Percentiles rank a stretch among this genome's conserved stretches.
These are phyloP conservation scores for Recurvirostra avosetta DNA, from an alignment of 2,113 vertebrate genomes.

Conservation along the genomic window DNA sequence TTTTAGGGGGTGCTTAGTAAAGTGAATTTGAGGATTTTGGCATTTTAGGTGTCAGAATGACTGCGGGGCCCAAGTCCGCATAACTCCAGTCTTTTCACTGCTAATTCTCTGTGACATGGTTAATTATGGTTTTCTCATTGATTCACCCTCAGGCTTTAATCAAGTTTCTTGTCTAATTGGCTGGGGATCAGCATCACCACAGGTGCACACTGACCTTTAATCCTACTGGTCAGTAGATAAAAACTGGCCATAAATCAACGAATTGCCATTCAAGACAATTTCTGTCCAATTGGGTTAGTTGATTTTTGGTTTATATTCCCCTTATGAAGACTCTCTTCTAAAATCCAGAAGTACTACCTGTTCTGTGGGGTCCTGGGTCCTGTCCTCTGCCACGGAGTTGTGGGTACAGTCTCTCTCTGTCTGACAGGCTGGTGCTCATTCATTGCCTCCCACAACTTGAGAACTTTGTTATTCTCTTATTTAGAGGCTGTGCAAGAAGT, in stretches of 20 bases:
- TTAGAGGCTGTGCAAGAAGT: constrained; percentile 28
- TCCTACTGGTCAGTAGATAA: constrained; percentile 1
- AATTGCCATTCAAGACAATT: background rate
- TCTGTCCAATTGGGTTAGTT: constrained; percentile 6
- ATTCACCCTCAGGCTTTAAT: constrained; percentile 48
- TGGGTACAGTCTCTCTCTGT: background rate
- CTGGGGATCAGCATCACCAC: background rate
- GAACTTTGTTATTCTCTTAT: constrained; percentile 13
- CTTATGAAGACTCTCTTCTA: background rate
- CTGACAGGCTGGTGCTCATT: background rate
- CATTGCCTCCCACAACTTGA: background rate
- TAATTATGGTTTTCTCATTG: constrained; percentile 37
- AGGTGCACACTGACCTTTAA: constrained; percentile 13
- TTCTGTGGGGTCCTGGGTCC: background rate
- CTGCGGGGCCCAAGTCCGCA: constrained; percentile 34
- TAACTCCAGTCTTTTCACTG: constrained; percentile 25
- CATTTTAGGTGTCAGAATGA: background rate
- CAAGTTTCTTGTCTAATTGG: constrained; percentile 23
- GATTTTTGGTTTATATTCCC: constrained; percentile 40
- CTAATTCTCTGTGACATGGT: background rate
- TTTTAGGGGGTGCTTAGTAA: background rate
- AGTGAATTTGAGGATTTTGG: background rate
- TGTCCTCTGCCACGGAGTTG: background rate
- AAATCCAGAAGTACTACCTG: background rate
- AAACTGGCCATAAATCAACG: constrained; percentile 42